Base-by-base conservation (phyloP, 1,140 invertebrate species). In the Apolygus lucorum region DNA sequence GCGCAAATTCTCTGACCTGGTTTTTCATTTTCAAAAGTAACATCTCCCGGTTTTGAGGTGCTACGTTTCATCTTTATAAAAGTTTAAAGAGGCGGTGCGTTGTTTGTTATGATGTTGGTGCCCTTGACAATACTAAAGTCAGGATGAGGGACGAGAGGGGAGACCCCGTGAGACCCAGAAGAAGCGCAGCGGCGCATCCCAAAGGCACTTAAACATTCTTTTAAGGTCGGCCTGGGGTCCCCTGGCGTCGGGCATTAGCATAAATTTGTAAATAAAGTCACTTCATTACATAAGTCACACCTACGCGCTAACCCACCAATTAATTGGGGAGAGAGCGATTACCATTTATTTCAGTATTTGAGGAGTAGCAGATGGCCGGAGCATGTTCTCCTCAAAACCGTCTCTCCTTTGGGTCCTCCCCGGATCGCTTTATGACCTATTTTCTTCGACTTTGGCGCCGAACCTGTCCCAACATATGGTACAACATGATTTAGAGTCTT, bases 181-280 rank as follows among this genome's bases (percentile, higher is more conserved):
- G 34, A 42, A 42, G 34, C 34, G 34, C 4, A 8, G 54, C 54
- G 54, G 54, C 22, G 8, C 54, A 13, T 24, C 54, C 11, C 54
- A 59, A 59, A 59, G 54, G 54, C 54, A 4, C 11, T 59, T 17
- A 42, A 42, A 59, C 54, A 59, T 59, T 59, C 34, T 17, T 59
- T 21, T 17, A 22, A 59, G 54, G 8, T 22, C 34, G 34, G 17
- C 13, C 54, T 59, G 11, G 54, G 2, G 8, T 21, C 22, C 13
- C 2, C 54, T 22, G 54, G 54, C 54, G 54, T 22, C 22, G 2
- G 22, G 13, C 54, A 59, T 59, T 59, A 59, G 54, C 54, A 59
- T 59, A 59, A 59, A 59, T 59, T 59, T 59, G 54, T 59, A 59
- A 59, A 59, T 59, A 59, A 59, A 59, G 54, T 59, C 54, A 59